Conservation (phyloP, 2,113 vertebrate genomes). For the Todiramphus saurophagus region DNA sequence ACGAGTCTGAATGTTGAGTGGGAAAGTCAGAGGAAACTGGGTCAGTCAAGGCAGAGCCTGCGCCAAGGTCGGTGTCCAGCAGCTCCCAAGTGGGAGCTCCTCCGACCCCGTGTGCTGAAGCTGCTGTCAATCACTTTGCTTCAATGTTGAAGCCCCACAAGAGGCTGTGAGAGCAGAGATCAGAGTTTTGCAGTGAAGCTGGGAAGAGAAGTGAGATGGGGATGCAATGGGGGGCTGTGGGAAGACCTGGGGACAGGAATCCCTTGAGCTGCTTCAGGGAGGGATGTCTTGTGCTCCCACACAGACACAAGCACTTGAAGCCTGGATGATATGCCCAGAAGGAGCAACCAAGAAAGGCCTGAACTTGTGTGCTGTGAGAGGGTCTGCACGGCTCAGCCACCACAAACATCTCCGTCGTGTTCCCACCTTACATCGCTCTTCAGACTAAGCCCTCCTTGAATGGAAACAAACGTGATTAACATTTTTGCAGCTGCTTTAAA, state of each 20-base stretch:
- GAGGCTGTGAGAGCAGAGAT: neutral
- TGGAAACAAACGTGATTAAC: neutral
- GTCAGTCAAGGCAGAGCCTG: neutral
- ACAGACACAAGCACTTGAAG: fast-evolving
- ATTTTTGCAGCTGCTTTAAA: neutral
- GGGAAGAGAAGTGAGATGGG: neutral
- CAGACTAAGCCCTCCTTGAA: neutral
- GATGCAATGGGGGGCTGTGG: neutral
- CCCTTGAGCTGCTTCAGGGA: neutral
- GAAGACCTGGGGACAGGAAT: neutral
- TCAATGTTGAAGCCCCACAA: neutral
- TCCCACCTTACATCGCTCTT: neutral
- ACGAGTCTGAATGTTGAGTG: neutral
- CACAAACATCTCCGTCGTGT: fast-evolving
- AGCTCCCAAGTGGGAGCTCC: neutral
- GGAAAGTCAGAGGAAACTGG: fast-evolving
- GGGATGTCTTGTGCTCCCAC: neutral
- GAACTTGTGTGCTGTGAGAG: fast-evolving
- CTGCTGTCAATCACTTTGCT: neutral
- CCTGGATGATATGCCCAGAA: neutral
- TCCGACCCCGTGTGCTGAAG: neutral
- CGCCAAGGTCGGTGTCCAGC: fast-evolving
- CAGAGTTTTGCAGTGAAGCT: fast-evolving
- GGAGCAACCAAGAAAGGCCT: neutral
- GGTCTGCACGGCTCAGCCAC: neutral